Base-by-base conservation (phyloP, 2,113 vertebrate species). In the Oncorhynchus mykiss region DNA sequence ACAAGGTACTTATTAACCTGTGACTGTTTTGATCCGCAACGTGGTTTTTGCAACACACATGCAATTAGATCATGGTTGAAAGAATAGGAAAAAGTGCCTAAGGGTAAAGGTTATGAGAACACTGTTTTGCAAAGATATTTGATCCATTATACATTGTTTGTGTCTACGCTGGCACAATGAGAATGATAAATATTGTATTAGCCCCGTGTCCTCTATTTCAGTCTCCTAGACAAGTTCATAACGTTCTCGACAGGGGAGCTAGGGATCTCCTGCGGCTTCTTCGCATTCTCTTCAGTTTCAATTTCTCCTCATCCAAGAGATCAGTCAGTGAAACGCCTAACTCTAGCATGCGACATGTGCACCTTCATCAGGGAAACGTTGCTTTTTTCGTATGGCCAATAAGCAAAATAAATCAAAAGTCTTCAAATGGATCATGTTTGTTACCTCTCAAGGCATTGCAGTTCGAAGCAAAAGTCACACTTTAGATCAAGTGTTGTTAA, bases 91-190 rank as follows among this genome's bases (percentile, higher is more conserved):
- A 82, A 71, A n/a, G 29, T n/a, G 73, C 74, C 84, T 88, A 70
- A 49, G 80, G 86, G 84, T 88, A 78, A 82, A 80, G 82, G 88
- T 89, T 88, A 85, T 71, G 79, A 88, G 75, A 86, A 69, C 4
- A 60, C 81, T 82, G 84, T 88, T 91, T 91, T 88, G 89, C 83
- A 75, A 82, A 89, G 84, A 88, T 85, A 88, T 91, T 89, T 87
- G 87, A 91, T 92, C 91, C 89, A 89, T 91, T 89, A 90, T 90
- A 88, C 84, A 90, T 90, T 89, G 86, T 90, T 89, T 90, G 87
- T 89, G 89, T 90, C 88, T 87, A 88, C 83, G 81, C 87, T 83
- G 88, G 74, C 81, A 81, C 81, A 77, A 83, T 65, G 73, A 79
- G 84, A 83, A 86, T 83, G 76, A 91, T 93, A 88, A 88, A 93